These are phyloP conservation scores for Neosilurus mollespiculum DNA, from an alignment of 2,797 vertebrate species.

Conservation along the genomic window DNA sequence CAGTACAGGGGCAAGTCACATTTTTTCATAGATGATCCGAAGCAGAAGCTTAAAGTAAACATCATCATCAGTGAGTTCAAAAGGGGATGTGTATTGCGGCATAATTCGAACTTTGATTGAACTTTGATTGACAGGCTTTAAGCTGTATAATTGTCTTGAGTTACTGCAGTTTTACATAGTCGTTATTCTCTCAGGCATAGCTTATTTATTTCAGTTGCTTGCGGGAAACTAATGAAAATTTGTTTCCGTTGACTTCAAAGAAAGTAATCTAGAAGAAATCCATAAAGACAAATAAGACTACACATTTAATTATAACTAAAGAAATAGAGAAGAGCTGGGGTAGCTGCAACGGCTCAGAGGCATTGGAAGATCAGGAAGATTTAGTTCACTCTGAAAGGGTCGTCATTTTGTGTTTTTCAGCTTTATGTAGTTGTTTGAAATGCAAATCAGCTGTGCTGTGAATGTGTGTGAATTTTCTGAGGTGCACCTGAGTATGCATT, in stretches of 20 bases:
- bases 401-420: background rate
- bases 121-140: background rate
- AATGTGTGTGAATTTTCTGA: background rate
- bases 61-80: too few species aligned
- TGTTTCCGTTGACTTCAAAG: background rate
- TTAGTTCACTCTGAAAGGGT: background rate
- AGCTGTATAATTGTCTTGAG: background rate
- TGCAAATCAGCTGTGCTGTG: background rate
- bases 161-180: background rate
- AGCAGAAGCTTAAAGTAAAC: too few species aligned
- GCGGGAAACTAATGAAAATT: background rate
- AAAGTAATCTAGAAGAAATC: background rate
- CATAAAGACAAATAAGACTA: background rate
- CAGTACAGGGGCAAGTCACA: too few species aligned
- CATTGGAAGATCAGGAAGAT: background rate
- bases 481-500: background rate
- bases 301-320: background rate
- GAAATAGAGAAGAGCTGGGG: background rate
- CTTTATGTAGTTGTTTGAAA: background rate
- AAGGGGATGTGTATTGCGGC: too few species aligned
- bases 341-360: background rate
- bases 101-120: too few species aligned
- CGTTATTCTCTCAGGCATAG: background rate
- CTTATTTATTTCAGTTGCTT: background rate
- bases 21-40: too few species aligned